Evolutionary conservation across 2,113 vertebrate genomes (phyloP), one percentile per base, ranked within the genome.

Genomic region (Nettapus auritus): DNA sequence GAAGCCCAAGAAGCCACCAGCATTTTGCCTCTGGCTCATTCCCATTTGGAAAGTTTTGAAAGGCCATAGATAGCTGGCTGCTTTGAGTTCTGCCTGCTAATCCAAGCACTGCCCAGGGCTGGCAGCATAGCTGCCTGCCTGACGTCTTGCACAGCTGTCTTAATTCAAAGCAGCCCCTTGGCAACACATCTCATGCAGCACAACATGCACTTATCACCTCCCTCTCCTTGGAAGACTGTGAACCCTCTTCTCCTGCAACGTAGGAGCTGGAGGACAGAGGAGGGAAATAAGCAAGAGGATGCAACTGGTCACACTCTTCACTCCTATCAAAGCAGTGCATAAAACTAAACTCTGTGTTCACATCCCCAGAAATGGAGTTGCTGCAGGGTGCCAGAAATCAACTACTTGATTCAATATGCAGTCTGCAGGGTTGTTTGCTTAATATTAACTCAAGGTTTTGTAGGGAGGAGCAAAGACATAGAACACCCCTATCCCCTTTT

Each of bases 1-100:
- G 90, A 86, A 73, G 93, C 94, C 92, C 71, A 10, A 70, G 83
- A 88, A 93, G 92, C 18, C 94, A 90, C 88, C 34, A 22, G 73
- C 70, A 80, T 66, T 93, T 66, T 40, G 36, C 93, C 95, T 91
- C 87, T 95, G 91, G 91, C 89, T 89, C 34, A 2, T 76, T 89
- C 91, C 91, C 88, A 91, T 36, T 48, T 78, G 90, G 80, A 80
- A 52, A 57, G 67, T 71, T 88, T 64, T 33, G 82, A 77, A 55
- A 44, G 79, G 71, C 86, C 4, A 8, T 3, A 82, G 71, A 48
- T 88, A 46, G 78, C 92, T 80, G 85, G 86, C 86, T 63, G 75
- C 80, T 71, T 10, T 6, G 21, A 3, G 70, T 69, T 88, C 67
- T 73, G 63, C 88, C 70, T 55, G 75, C 67, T 48, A 90, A 21